Evolutionary conservation across 2,888 invertebrate genomes (phyloP).

Genomic region (Deroplatys truncata): DNA sequence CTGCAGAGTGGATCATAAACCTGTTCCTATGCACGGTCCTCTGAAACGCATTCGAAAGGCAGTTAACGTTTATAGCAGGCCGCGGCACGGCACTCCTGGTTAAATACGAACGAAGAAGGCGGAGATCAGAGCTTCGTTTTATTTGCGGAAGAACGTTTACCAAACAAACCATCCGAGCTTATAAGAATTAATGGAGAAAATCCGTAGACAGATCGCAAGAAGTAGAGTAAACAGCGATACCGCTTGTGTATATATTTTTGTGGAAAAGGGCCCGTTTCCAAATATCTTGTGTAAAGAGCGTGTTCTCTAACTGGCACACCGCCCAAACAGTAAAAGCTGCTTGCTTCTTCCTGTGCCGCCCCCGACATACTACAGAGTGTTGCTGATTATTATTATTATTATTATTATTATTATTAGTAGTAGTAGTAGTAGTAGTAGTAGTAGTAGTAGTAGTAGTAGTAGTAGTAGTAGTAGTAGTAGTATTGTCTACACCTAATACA

Average conservation of each 20-base stretch:
- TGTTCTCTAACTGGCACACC: not conserved
- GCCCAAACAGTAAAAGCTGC: not conserved
- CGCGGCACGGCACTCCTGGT: too few species aligned
- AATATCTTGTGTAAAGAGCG: not conserved
- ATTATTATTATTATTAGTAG: too few species aligned
- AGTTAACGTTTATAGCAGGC: not conserved
- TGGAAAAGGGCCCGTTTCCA: not conserved
- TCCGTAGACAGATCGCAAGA: not conserved
- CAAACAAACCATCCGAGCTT: not conserved
- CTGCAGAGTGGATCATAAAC: too few species aligned
- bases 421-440: too few species aligned
- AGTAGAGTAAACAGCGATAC: not conserved
- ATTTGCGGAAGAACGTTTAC: not conserved
- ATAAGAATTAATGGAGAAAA: not conserved
- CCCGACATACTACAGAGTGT: too few species aligned
- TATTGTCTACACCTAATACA: too few species aligned
- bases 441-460: too few species aligned
- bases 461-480: too few species aligned
- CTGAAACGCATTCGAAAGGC: not conserved
- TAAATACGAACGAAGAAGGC: not conserved
- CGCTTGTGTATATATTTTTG: not conserved
- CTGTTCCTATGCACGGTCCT: not conserved
- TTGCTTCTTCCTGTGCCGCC: too few species aligned
- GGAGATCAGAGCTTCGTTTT: not conserved
- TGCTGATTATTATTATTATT: too few species aligned